Evolutionary conservation across 2,888 invertebrate species (phyloP).

Genomic region (Litoditis marina): DNA sequence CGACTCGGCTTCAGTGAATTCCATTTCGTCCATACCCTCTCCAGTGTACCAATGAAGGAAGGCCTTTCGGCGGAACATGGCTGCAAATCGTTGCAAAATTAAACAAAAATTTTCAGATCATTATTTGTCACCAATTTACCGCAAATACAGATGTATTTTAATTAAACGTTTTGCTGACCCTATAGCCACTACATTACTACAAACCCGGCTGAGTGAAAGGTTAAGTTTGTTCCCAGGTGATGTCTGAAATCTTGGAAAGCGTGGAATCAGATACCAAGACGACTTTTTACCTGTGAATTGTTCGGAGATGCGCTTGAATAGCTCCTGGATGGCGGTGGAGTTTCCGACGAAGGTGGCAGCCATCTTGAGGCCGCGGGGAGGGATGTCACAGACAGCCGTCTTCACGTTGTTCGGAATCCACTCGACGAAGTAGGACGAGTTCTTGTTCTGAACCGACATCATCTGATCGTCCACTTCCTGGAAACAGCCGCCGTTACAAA

Average conservation of each 20-base stretch:
- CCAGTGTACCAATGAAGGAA: slow-evolving; percentile 97
- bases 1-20: slow-evolving; percentile 91
- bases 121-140: too few species aligned
- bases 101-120: too few species aligned
- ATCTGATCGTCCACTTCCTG: slow-evolving; percentile 54
- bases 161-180: too few species aligned
- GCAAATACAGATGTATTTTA: too few species aligned
- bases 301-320: slow-evolving; percentile 82
- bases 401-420: slow-evolving; percentile 76
- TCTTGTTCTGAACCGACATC: slow-evolving; percentile 53
- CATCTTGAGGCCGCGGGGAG: slow-evolving; percentile 82
- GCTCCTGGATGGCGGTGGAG: slow-evolving; percentile 81
- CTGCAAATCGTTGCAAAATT: slow-evolving; percentile 60
- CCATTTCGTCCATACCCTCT: slow-evolving; percentile 96
- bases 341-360: slow-evolving; percentile 88
- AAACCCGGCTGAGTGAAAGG: too few species aligned
- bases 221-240: too few species aligned
- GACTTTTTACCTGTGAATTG: slow-evolving; percentile 71
- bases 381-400: slow-evolving; percentile 90
- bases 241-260: too few species aligned
- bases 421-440: slow-evolving; percentile 53
- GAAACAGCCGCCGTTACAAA: too few species aligned
- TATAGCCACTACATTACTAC: too few species aligned
- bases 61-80: slow-evolving; percentile 91
- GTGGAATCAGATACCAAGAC: too few species aligned